Percentiles rank a stretch among this genome's conserved stretches.
Conservation (phyloP, 1,140 invertebrate genomes). For the Ostrea edulis region DNA sequence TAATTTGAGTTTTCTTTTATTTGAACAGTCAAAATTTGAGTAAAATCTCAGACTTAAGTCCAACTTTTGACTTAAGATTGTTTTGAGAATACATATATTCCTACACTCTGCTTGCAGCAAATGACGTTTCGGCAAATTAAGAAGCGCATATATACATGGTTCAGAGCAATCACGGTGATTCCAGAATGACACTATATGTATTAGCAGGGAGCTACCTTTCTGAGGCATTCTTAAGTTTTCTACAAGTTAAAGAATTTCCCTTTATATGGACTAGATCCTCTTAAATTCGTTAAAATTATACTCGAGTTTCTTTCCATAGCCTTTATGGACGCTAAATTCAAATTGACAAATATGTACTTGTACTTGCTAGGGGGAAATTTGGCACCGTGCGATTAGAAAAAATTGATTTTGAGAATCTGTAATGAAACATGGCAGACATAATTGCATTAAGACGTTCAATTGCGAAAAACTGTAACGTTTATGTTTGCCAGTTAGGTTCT, state of each 20-base stretch:
- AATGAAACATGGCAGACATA: background rate
- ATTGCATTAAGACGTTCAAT: conserved; percentile 28
- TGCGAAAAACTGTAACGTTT: conserved; percentile 23
- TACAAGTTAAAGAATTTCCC: too few relatives aligned
- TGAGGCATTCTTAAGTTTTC: background rate
- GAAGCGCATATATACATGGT: too few relatives aligned
- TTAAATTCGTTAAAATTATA: background rate
- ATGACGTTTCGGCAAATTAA: too few relatives aligned
- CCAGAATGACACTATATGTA: background rate
- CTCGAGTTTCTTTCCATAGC: background rate
- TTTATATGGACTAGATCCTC: too few relatives aligned
- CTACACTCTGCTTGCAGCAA: too few relatives aligned
- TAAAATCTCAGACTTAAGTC: too few relatives aligned
- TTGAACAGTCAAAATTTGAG: too few relatives aligned
- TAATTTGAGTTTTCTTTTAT: too few relatives aligned
- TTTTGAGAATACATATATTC: too few relatives aligned
- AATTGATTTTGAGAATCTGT: conserved; percentile 28
- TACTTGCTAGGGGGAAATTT: background rate
- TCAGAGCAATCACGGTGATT: too few relatives aligned
- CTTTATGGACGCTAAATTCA: background rate
- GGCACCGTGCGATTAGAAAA: background rate
- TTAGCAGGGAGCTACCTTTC: background rate
- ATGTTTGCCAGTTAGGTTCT: conserved; percentile 32
- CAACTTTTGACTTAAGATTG: too few relatives aligned
- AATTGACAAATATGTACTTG: conserved; percentile 11